Base-by-base conservation (phyloP, 2,113 vertebrate genomes). In the Diadophis punctatus region DNA sequence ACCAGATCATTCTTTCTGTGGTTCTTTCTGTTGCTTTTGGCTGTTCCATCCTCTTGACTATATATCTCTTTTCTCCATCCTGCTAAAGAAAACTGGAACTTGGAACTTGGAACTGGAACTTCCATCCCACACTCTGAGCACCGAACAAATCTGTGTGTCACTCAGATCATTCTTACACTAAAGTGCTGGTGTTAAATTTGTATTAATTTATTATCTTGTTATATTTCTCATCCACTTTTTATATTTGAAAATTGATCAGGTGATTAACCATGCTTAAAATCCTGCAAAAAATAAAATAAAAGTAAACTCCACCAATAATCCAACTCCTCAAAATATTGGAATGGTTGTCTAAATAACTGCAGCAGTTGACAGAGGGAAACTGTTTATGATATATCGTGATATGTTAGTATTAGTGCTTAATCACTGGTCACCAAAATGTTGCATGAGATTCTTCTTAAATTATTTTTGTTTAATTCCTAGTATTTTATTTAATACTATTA, bases 401-500 rank as follows among this genome's bases (percentile, higher is more conserved):
- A 39, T 39, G 39, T 39, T 80, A 39, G 16, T 34, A 80, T 39
- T 39, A 80, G 22, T 48, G 48, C 52, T 48, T 52, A 30, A 39
- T 51, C 6, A 10, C 10, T 88, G n/a, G 3, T n/a, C 20, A 25
- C 34, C 51, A 52, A 91, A 68, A 12, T 6, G 43, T 91, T 87
- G n/a, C 25, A 68, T 27, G 20, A 53, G 43, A 25, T 51, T 34
- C n/a, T 80, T 60, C 8, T 90, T 68, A 68, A n/a, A 16, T 84
- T 80, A 2, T 52, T 88, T 34, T 86, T 92, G 87, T 80, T 80
- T 22, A 20, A 39, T 39, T 39, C 18, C 18, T 46, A 46, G 46
- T 46, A 46, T 80, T 80, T 39, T 92, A 14, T 4, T n/a, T 95
- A 92, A 96, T 89, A 60, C 23, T 46, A 25, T 27, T 49, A 93